A percentile compares a stretch with the other conserved stretches of the same genome.
Evolutionary conservation across 2,113 vertebrate genomes (phyloP).

Genomic region (Laticauda laticaudata): DNA sequence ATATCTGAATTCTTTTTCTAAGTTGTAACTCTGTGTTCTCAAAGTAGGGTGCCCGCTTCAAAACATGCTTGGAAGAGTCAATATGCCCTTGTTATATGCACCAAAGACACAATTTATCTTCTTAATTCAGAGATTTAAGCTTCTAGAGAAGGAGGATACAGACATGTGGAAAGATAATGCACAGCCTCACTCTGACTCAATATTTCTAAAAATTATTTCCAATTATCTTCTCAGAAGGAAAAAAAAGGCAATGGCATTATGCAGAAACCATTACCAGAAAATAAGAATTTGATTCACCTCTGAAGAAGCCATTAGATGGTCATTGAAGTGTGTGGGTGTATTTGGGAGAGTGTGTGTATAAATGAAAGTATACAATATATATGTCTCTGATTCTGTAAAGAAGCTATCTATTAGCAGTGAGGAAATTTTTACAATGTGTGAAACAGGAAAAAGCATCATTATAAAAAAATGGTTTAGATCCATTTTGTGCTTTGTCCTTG

Average conservation of each 20-base stretch:
- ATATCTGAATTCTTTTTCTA: not conserved
- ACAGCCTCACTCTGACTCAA: not conserved
- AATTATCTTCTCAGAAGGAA: not conserved
- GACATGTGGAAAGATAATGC: not conserved
- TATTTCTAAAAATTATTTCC: not conserved
- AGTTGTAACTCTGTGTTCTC: not conserved
- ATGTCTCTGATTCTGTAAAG: not conserved
- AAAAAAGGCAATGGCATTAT: not conserved
- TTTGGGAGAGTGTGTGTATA: not conserved
- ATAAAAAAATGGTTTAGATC: not conserved
- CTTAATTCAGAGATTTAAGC: not conserved
- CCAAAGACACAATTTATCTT: not conserved
- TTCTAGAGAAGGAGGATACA: not conserved
- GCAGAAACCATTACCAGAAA: not conserved
- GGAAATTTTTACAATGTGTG: not conserved
- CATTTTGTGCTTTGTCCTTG: not conserved
- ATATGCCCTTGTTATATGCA: not conserved
- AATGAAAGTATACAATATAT: not conserved
- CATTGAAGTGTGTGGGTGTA: not conserved
- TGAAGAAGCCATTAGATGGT: not conserved
- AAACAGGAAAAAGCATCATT: not conserved
- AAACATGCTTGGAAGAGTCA: not conserved
- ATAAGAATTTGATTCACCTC: not conserved
- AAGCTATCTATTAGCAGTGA: not conserved
- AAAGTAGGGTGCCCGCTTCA: not conserved